Conservation (phyloP, 2,113 vertebrate species). For the Struthio camelus region DNA sequence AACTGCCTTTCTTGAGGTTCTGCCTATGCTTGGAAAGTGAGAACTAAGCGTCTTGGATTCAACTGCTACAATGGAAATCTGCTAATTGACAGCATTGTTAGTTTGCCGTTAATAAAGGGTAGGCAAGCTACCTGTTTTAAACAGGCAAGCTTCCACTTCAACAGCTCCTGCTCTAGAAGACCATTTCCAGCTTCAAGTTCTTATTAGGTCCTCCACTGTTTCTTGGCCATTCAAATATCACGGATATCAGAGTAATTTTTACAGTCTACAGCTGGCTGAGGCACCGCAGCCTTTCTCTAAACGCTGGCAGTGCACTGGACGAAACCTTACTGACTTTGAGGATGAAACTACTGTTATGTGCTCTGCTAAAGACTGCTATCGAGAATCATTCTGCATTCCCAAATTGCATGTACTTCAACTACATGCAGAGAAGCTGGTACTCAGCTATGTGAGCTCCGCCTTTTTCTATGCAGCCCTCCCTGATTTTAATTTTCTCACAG, state of each 20-base stretch:
- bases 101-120: not conserved
- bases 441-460: not conserved
- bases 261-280: not conserved
- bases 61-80: not conserved
- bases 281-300: not conserved
- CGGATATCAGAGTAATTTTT: not conserved
- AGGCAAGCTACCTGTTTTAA: not conserved
- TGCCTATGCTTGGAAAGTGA: not conserved
- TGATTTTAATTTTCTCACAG: not conserved
- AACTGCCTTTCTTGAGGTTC: not conserved
- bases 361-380: fast-evolving
- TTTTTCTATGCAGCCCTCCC: not conserved
- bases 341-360: fast-evolving
- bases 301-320: fast-evolving
- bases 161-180: not conserved
- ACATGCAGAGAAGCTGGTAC: not conserved
- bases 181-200: not conserved
- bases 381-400: not conserved
- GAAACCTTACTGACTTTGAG: not conserved
- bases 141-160: not conserved
- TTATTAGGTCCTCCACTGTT: not conserved
- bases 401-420: fast-evolving
- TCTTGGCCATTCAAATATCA: not conserved
- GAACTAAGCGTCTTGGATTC: not conserved
- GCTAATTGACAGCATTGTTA: not conserved